A percentile compares a stretch with the other conserved stretches of the same genome.
These are phyloP conservation scores for Platypus cylindrus DNA, from an alignment of 2,888 invertebrate genomes.

Conservation along the genomic window DNA sequence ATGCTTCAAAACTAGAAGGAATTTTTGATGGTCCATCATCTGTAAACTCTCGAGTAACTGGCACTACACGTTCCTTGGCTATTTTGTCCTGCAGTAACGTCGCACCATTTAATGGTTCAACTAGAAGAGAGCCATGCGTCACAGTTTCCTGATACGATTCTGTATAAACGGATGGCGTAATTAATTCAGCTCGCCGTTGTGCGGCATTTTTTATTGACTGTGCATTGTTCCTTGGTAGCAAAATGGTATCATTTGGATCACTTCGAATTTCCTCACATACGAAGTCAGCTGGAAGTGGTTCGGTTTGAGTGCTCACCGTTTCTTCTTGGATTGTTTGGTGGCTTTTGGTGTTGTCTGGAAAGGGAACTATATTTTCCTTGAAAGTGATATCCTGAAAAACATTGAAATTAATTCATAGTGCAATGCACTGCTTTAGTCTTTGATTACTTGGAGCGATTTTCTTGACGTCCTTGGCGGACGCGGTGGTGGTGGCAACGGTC, in stretches of 20 bases:
- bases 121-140: conserved; percentile 52
- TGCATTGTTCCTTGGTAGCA: conserved; percentile 6
- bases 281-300: conserved; percentile 65
- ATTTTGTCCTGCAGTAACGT: conserved; percentile 25
- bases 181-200: too few relatives aligned
- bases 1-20: conserved; percentile 25
- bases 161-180: conserved; percentile 25
- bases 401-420: background rate
- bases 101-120: conserved; percentile 46
- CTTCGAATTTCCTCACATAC: conserved; percentile 45
- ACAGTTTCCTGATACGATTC: conserved; percentile 51
- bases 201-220: too few relatives aligned
- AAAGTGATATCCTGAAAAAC: conserved; percentile 26
- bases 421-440: background rate
- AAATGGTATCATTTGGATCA: conserved; percentile 17
- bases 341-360: conserved; percentile 1
- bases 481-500: conserved; percentile 78
- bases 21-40: conserved; percentile 29
- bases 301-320: conserved; percentile 72
- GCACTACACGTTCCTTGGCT: conserved; percentile 25
- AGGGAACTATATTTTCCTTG: conserved; percentile 22
- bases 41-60: conserved; percentile 24
- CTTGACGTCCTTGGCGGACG: conserved; percentile 52
- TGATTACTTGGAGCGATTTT: conserved; percentile 14
- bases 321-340: conserved; percentile 36